Conservation (phyloP, 2,113 vertebrate genomes). For the Plecturocebus donacophilus region DNA sequence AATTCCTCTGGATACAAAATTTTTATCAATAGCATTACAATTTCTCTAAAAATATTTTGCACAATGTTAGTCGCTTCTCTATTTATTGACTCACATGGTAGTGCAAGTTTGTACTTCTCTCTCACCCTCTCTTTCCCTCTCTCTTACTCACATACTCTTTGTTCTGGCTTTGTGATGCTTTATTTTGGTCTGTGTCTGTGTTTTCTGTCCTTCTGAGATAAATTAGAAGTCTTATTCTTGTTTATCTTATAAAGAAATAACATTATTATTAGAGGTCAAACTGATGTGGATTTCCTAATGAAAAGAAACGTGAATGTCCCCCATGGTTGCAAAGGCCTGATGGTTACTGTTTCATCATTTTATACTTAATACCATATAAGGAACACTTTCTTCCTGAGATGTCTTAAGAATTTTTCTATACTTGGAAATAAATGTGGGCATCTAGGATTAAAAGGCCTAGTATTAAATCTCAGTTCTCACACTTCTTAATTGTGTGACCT, state of each 20-base stretch:
- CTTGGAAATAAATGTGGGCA: neutral
- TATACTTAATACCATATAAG: neutral
- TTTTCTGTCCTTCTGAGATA: neutral
- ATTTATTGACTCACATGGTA: neutral
- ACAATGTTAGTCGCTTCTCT: neutral
- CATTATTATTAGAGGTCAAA: neutral
- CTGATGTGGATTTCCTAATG: neutral
- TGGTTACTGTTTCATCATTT: neutral
- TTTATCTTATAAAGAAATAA: neutral
- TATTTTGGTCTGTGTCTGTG: neutral
- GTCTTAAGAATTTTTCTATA: conserved; percentile 4
- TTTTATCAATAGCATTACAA: neutral
- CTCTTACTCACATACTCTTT: neutral
- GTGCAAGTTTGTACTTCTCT: neutral
- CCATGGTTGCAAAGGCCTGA: neutral
- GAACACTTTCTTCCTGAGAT: neutral
- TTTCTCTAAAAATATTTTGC: conserved; percentile 17
- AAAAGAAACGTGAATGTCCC: neutral
- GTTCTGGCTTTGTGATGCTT: neutral
- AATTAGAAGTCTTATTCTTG: neutral
- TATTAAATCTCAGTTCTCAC: neutral
- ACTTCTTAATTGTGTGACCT: neutral
- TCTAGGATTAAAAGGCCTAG: neutral
- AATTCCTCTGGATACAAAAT: neutral
- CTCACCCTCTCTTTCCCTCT: neutral